Evolutionary conservation across 2,888 invertebrate genomes (phyloP), one percentile per base, ranked within the genome.

Genomic region (Ametastegia equiseti): DNA sequence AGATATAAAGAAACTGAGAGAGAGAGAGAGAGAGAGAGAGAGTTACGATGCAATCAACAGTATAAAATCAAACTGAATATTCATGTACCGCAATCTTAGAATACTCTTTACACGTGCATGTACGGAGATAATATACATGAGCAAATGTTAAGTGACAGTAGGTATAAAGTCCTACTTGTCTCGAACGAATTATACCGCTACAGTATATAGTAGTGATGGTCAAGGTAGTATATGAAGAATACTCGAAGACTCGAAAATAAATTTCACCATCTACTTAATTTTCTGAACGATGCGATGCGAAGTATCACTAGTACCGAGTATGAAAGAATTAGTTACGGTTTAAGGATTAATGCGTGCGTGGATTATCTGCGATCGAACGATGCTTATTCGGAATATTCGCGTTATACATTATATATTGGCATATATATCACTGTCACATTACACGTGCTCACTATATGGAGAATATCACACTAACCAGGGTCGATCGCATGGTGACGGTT

Each of bases 401-500:
- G 27, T 47, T 30, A 15, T 71, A 27, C n/a, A n/a, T n/a, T 39
- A 23, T n/a, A n/a, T 30, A 71, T 30, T 7, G 45, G 30, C n/a
- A 57, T 57, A n/a, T n/a, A n/a, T n/a, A 75, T 60, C 82, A 84
- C 84, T 84, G 83, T 84, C 84, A 84, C 82, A 83, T 83, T 79
- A 81, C 84, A 83, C 84, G 80, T 78, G 82, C 50, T 63, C 80
- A 73, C 69, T 30, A 75, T 67, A 42, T 39, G 39, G 45, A 69
- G 80, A 80, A 79, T 42, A 39, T 79, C 50, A 73, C 86, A 87
- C 87, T 87, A 85, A 87, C 87, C 87, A 87, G 85, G 82, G 82
- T 85, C 19, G 83, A 82, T 82, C 84, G 82, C 87, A 87, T 87
- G 85, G 80, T 57, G 77, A 36, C 42, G 60, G 39, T 63, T 78